Evolutionary conservation across 2,113 vertebrate species (phyloP), one percentile per base, ranked within the genome.

Genomic region (Gymnorhina tibicen): DNA sequence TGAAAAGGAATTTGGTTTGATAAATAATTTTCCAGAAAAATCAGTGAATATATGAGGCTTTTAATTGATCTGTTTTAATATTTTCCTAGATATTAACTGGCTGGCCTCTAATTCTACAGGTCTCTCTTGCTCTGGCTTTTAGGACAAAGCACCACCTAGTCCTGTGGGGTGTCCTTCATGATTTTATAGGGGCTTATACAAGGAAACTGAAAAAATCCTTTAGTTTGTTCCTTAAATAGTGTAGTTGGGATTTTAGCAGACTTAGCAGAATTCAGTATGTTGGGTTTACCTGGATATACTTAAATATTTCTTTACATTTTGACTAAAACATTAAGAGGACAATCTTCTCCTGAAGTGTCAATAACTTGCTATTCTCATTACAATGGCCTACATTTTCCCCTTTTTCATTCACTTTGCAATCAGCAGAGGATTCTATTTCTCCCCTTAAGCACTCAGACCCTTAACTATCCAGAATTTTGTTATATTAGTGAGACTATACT

Each of bases 321-420:
- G 22, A 44, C 22, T 55, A 37, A 66, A 80, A 35, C 37, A 62
- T 44, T 26, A 66, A 44, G 23, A 14, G 7, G 56, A 2, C 7
- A 26, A 3, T 47, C 20, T 64, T 85, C 16, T 72, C 30, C 44
- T 56, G 16, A 53, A 13, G 18, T 33, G 28, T 47, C 35, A 11
- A 9, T 2, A 16, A 53, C 14, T 59, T 86, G 13, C 16, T 68
- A 5, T 24, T 88, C 47, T 59, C 67, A 69, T 28, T 74, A 32
- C 7, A 63, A 21, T 4, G 13, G 27, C 11, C 17, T 42, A 0
- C 7, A 50, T 30, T 18, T 53, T 4, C 4, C 30, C 5, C 21
- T 58, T 66, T 66, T 59, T 16, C 3, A 52, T 56, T 30, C 12
- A 16, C 26, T 91, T 46, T 68, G 46, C 70, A 73, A 24, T 85